These are phyloP conservation scores for Oxyura jamaicensis DNA, from an alignment of 2,113 vertebrate genomes.

Conservation along the genomic window DNA sequence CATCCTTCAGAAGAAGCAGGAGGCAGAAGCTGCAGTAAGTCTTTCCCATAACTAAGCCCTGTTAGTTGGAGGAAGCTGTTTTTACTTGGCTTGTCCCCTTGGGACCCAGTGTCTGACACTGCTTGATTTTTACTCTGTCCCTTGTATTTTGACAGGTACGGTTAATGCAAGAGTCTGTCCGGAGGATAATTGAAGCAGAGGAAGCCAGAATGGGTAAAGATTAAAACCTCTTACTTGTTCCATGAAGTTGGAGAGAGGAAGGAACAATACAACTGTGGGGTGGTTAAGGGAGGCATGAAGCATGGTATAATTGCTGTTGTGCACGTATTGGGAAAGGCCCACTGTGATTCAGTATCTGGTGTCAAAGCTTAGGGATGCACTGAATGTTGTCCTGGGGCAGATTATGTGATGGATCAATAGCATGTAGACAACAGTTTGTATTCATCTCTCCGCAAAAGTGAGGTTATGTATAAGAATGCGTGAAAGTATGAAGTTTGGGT, in stretches of 20 bases:
- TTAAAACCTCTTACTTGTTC: background rate
- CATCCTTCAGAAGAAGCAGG: slow-evolving; percentile 91
- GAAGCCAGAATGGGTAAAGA: slow-evolving; percentile 94
- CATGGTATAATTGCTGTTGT: background rate
- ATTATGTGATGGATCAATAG: background rate
- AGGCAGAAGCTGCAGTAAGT: slow-evolving; percentile 94
- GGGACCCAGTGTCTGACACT: background rate
- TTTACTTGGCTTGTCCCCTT: background rate
- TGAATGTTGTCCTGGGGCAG: background rate
- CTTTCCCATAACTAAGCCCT: background rate
- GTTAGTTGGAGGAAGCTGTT: background rate
- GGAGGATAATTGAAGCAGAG: slow-evolving; percentile 94
- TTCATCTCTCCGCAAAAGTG: background rate
- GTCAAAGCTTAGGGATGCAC: background rate
- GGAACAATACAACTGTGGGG: background rate
- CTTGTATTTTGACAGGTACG: slow-evolving; percentile 81
- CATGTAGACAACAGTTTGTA: background rate
- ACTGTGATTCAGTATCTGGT: background rate
- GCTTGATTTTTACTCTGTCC: background rate
- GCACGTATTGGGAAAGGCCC: accelerated
- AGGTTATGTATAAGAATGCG: background rate
- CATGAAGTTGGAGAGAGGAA: background rate
- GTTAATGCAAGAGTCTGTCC: slow-evolving; percentile 97
- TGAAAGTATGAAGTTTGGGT: background rate
- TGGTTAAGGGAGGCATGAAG: background rate